Base-by-base conservation (phyloP, 2,113 vertebrate species). In the Phylloscopus whistleri region DNA sequence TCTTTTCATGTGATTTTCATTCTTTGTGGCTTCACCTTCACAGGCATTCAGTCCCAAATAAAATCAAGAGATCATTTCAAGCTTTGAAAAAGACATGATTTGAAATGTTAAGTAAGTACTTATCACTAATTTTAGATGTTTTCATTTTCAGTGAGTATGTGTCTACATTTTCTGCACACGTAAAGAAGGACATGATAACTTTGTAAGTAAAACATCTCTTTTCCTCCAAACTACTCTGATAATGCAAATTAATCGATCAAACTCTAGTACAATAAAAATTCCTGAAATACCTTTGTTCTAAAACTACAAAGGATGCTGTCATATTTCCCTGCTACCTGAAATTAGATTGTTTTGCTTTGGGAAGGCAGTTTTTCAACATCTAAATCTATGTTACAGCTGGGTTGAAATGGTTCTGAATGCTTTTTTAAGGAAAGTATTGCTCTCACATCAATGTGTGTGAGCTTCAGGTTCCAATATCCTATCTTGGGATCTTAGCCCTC, bases 271-370 rank as follows among this genome's bases (percentile, higher is more conserved):
- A 87, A 56, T 22, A 72, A 93, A 46, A 94, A 95, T 95, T 96
- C 72, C 92, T 82, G 56, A 93, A 96, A 94, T 79, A 64, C 0
- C 3, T 67, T 91, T 93, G 12, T 69, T 89, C 62, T 76, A 26
- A 78, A 92, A 59, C 35, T 87, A 81, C n/a, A 84, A 77, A 58
- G 20, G 75, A 41, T 68, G 11, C 16, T 84, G 37, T 31, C 48
- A 76, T 43, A n/a, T 76, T 69, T 58, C 84, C 91, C 64, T 22
- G 6, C 27, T 87, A 35, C 60, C 75, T 74, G 75, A 96, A 96
- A 95, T 86, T 83, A 89, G 26, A 90, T 76, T 94, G 11, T 68
- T 30, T 23, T 91, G 44, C 74, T 92, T 94, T 75, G 70, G 51
- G 31, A 87, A 90, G 41, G 39, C 73, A 84, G 58, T 35, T 90